A percentile compares a stretch with the other conserved stretches of the same genome.
Evolutionary conservation across 1,140 invertebrate genomes (phyloP).

Genomic region (Sitodiplosis mosellana): DNA sequence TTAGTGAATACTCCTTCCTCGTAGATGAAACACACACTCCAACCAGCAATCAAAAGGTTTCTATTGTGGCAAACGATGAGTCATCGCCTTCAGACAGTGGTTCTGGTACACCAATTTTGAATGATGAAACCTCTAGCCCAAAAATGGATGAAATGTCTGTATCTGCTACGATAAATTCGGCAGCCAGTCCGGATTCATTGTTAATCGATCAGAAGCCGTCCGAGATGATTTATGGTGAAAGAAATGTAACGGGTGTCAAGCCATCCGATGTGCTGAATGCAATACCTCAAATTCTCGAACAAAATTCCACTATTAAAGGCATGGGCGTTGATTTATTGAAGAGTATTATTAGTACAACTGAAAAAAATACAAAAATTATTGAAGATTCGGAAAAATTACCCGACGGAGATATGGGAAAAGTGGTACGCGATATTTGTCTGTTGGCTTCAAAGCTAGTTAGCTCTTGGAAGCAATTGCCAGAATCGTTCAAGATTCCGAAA

Average conservation of each 20-base stretch:
- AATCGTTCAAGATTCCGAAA: slow-evolving; percentile 84
- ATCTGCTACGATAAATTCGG: too few relatives aligned
- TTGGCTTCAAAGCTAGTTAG: slow-evolving; percentile 6
- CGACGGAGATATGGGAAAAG: neutral
- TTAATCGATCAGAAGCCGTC: too few relatives aligned
- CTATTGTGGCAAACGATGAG: slow-evolving; percentile 27
- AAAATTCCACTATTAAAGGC: too few relatives aligned
- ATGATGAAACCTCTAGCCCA: slow-evolving; percentile 2
- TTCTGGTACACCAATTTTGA: neutral
- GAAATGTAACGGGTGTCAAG: too few relatives aligned
- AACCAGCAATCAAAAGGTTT: slow-evolving; percentile 10
- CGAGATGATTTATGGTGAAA: too few relatives aligned
- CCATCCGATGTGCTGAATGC: too few relatives aligned
- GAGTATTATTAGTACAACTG: slow-evolving; percentile 8
- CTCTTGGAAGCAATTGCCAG: slow-evolving; percentile 22
- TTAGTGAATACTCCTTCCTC: neutral
- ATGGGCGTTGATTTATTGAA: too few relatives aligned
- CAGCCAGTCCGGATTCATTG: too few relatives aligned
- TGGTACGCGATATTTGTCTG: neutral
- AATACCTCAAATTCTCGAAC: too few relatives aligned
- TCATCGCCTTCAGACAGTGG: slow-evolving; percentile 5
- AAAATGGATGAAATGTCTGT: neutral
- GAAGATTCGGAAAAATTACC: slow-evolving; percentile 7
- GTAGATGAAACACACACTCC: slow-evolving; percentile 15
- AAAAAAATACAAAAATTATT: slow-evolving; percentile 5